Evolutionary conservation across 2,113 vertebrate genomes (phyloP), one percentile per base, ranked within the genome.

Genomic region (Eretmodus cyanostictus): DNA sequence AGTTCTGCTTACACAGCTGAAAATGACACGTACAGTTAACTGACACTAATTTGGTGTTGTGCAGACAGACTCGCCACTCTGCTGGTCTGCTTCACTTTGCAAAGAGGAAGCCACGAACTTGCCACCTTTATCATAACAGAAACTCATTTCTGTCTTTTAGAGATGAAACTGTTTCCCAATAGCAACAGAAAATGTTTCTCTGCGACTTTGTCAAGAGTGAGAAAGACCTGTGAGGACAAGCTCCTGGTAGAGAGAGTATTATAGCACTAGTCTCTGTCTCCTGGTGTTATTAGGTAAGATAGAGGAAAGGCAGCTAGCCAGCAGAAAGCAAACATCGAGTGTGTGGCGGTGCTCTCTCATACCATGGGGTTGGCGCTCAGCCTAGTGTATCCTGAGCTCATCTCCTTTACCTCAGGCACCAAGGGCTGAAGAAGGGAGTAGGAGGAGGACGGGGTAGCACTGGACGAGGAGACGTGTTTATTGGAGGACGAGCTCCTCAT

Each of bases 361-460:
- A 96, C 95, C 95, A 96, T 96, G 92, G 91, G 92, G 93, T 96
- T 93, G 95, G 93, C 94, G 94, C 93, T 96, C 94, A 96, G 95
- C 91, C 95, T 95, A 94, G 95, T 95, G 95, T 96, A 96, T 93
- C 94, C 94, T 92, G 92, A 93, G 92, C 89, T 95, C 94, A 96
- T 92, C 94, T 96, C 95, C 95, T 96, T 96, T 94, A 96, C 95
- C 94, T 96, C 95, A 92, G 95, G 94, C 89, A 96, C 93, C 94
- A 96, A 89, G 85, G 94, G 94, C 89, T 96, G 95, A 45, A 96
- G 95, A 86, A 96, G 94, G 81, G 95, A 95, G 93, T 96, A 96
- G 85, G 95, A 96, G 91, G 94, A 94, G 89, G 94, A 90, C 6
- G 94, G 90, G 79, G 91, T 49, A 53, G 91, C 78, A 68, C 88